Conservation (phyloP, 1,140 invertebrate genomes). For the Tetramorium simillimum region DNA sequence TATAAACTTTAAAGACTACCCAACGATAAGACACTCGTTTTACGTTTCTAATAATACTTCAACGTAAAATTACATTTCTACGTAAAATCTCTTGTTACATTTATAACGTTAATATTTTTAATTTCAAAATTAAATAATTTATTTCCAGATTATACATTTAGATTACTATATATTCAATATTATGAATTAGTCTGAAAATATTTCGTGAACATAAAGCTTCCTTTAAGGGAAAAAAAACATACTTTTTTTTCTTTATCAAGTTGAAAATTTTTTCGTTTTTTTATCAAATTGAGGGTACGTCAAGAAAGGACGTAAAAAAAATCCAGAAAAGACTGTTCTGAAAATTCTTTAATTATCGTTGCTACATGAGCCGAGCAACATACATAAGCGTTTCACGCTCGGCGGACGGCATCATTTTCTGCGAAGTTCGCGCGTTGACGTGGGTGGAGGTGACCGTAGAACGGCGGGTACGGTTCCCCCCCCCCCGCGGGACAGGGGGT, state of each 20-base stretch:
- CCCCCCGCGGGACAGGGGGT: constrained; percentile 35
- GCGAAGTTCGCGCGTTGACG: constrained; percentile 74
- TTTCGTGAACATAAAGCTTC: no score
- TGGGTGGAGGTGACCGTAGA: constrained; percentile 67
- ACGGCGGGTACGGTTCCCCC: constrained; percentile 39
- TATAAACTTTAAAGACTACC: neutral
- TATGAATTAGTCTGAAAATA: no score
- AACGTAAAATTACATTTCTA: neutral
- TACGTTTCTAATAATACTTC: neutral
- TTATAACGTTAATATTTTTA: neutral
- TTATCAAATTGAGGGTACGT: no score
- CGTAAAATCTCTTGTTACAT: neutral
- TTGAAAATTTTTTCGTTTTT: no score
- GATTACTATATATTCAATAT: neutral
- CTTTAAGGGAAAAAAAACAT: no score
- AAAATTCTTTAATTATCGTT: constrained; percentile 36
- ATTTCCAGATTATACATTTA: neutral
- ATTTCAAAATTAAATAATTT: neutral
- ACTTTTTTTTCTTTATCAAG: no score
- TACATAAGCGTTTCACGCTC: constrained; percentile 1
- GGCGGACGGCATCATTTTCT: constrained; percentile 72
- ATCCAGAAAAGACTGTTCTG: constrained; percentile 13
- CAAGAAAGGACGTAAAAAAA: neutral
- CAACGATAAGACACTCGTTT: neutral
- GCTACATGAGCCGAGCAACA: constrained; percentile 17